Evolutionary conservation across 2,797 vertebrate genomes (phyloP), one percentile per base, ranked within the genome.

Genomic region (Bucorvus abyssinicus): DNA sequence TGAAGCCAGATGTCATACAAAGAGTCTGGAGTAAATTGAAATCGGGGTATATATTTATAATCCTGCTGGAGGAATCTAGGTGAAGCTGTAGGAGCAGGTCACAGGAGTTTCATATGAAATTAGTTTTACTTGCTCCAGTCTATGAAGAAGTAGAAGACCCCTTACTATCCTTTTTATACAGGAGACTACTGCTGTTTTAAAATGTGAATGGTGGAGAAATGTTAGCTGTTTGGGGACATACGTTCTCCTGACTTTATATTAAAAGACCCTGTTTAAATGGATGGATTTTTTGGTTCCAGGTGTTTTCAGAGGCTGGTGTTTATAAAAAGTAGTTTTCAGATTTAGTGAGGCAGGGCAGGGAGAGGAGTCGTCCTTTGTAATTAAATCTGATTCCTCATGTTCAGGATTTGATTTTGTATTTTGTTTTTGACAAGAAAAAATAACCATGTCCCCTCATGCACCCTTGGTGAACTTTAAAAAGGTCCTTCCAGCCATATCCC

Each of bases 1-100:
- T 97, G 96, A 95, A 96, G 85, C 97, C 97, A 97, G 96, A 97
- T 97, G 97, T 97, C 96, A 91, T 26, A n/a, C 9, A 84, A 18
- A 69, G 65, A 45, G 69, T 63, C 92, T 89, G 92, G 91, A 94
- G 64, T 89, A 77, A 91, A 91, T 85, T 0, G 9, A 71, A 84
- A 55, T 60, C 1, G 0, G 52, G 60, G 21, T 32, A 22, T 74
- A 14, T 76, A 36, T 85, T 88, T 88, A 50, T 94, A 94, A 61
- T 80, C 44, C 79, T 84, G 73, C 77, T 81, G 89, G 45, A 91
- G 68, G 79, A 79, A 78, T 36, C 55, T 36, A 68, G 65, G 85
- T 83, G 87, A 92, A 84, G 88, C 67, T 84, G 91, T n/a, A 61
- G 76, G 45, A 94, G 18, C 71, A 90, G 73, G 14, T 80, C 80